A percentile compares a stretch with the other conserved stretches of the same genome.
Conservation (phyloP, 2,797 vertebrate species). For the Crocodylus rhombifer region DNA sequence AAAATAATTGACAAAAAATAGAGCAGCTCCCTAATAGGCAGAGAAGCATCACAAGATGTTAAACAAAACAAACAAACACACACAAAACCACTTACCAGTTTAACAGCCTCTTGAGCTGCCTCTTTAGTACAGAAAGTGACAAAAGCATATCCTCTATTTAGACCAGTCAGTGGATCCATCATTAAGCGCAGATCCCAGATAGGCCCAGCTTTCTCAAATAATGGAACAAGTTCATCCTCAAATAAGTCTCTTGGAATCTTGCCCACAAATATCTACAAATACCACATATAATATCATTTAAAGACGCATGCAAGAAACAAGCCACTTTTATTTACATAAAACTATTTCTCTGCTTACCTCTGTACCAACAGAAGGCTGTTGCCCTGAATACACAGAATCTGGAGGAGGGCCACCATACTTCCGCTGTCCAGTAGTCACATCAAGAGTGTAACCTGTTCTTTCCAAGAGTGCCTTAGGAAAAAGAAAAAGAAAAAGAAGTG, state of each 20-base stretch:
- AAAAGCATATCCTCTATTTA: conserved; percentile 99
- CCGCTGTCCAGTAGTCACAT: conserved; percentile 96
- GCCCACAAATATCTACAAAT: conserved; percentile 95
- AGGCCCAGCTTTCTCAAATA: conserved; percentile 98
- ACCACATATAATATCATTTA: conserved; percentile 32
- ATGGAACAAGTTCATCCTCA: conserved; percentile 98
- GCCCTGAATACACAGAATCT: conserved; percentile 89
- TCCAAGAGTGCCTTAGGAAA: conserved; percentile 90
- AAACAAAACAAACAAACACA: background rate
- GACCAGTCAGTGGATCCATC: conserved; percentile 99
- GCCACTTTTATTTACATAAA: conserved; percentile 26
- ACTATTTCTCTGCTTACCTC: conserved; percentile 85
- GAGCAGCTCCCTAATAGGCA: background rate
- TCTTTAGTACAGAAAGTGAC: conserved; percentile 99
- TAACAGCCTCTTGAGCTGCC: conserved; percentile 98
- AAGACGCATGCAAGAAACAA: conserved; percentile 26
- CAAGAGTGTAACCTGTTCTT: conserved; percentile 94
- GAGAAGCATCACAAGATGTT: background rate
- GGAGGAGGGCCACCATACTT: conserved; percentile 97
- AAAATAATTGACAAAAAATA: background rate
- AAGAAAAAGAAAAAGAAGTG: conserved; percentile 22
- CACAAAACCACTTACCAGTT: conserved; percentile 87
- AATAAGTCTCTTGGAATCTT: conserved; percentile 99
- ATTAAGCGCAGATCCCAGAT: conserved; percentile 99
- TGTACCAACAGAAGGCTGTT: conserved; percentile 93